Conservation (phyloP, 2,888 invertebrate species). For the Ornithoptera alexandrae region DNA sequence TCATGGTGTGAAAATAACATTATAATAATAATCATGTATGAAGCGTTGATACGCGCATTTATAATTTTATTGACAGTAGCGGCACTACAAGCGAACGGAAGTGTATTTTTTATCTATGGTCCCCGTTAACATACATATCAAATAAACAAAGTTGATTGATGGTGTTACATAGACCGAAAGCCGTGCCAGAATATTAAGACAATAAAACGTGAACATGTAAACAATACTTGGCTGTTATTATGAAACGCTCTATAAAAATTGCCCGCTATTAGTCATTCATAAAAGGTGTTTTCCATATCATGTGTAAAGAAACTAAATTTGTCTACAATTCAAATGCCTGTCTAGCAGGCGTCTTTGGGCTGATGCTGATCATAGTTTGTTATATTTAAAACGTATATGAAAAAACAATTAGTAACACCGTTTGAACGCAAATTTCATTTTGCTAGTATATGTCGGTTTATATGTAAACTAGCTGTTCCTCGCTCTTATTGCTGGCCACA, state of each 20-base stretch:
- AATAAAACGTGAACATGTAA: slow-evolving; percentile 28
- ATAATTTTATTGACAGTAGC: slow-evolving; percentile 4
- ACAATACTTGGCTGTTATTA: slow-evolving; percentile 25
- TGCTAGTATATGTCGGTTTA: too few relatives aligned
- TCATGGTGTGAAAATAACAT: not conserved
- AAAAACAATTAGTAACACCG: too few relatives aligned
- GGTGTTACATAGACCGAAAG: slow-evolving; percentile 22
- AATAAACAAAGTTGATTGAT: slow-evolving; percentile 31
- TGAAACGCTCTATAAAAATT: slow-evolving; percentile 3
- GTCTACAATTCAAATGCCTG: too few relatives aligned
- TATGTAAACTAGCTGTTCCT: too few relatives aligned
- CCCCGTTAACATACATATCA: slow-evolving; percentile 16
- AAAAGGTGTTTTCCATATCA: not conserved
- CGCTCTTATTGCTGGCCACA: too few relatives aligned
- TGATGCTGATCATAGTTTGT: too few relatives aligned
- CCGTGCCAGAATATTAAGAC: slow-evolving; percentile 28
- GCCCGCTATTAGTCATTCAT: not conserved
- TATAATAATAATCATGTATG: not conserved
- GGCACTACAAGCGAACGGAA: slow-evolving; percentile 23
- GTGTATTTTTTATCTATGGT: slow-evolving; percentile 35
- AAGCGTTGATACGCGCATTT: slow-evolving; percentile 3
- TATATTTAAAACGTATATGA: too few relatives aligned
- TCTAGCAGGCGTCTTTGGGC: too few relatives aligned
- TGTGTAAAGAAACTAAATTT: too few relatives aligned
- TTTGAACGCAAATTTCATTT: too few relatives aligned